Conservation (phyloP, 2,797 vertebrate species). For the Oceanodroma leucorhoa region DNA sequence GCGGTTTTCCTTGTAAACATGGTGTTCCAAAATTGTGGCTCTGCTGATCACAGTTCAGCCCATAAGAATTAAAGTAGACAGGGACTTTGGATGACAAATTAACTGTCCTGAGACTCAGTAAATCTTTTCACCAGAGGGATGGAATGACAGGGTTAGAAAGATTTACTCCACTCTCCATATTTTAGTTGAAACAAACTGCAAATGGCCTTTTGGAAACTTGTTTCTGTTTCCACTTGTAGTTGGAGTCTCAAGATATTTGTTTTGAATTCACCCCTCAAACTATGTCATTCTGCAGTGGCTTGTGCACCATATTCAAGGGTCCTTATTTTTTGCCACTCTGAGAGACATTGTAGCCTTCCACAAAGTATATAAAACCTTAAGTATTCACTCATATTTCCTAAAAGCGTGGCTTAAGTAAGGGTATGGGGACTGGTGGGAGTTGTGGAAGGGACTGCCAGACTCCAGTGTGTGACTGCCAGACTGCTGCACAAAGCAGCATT, state of each 20-base stretch:
- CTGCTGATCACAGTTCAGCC: background rate
- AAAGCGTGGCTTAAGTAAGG: background rate
- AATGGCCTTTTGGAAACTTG: background rate
- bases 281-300: background rate
- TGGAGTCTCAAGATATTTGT: background rate
- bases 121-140: background rate
- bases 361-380: rapidly evolving
- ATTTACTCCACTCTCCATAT: background rate
- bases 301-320: background rate
- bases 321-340: background rate
- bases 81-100: background rate
- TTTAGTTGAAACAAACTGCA: background rate
- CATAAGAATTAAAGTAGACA: background rate
- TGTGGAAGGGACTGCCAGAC: background rate
- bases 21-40: background rate
- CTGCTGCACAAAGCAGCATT: background rate
- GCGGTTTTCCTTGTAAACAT: background rate
- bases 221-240: background rate
- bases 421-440: rapidly evolving
- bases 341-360: background rate
- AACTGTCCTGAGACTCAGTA: background rate
- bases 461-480: rapidly evolving
- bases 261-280: background rate
- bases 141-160: background rate
- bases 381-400: background rate